Percentiles rank a stretch among this genome's conserved stretches.
Evolutionary conservation across 2,888 invertebrate genomes (phyloP).

Genomic region (Nephrotoma appendiculata): DNA sequence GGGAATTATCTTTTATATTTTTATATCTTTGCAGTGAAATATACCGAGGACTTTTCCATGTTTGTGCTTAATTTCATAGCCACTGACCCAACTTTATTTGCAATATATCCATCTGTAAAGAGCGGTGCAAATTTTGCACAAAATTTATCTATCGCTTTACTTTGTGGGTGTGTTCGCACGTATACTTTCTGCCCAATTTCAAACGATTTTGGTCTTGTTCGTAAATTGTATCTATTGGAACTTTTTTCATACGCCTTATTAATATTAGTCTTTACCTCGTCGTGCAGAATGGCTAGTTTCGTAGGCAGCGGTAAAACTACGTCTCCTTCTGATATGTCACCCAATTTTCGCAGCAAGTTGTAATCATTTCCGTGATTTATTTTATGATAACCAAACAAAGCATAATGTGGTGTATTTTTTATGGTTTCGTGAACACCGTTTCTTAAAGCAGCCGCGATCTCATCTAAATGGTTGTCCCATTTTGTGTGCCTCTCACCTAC

Average conservation of each 20-base stretch:
- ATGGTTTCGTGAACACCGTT: constrained; percentile 18
- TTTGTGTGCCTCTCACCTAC: constrained; percentile 12
- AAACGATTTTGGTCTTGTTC: background rate
- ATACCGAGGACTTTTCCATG: background rate
- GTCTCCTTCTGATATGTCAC: background rate
- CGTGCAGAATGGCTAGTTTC: background rate
- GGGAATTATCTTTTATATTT: background rate
- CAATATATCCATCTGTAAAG: background rate
- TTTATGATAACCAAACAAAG: constrained; percentile 15
- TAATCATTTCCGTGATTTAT: constrained; percentile 9
- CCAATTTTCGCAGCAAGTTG: background rate
- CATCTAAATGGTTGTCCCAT: constrained; percentile 17
- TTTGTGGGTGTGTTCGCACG: background rate
- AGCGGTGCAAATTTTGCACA: background rate
- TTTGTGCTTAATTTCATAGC: background rate
- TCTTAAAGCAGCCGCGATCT: constrained; percentile 18
- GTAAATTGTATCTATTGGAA: background rate
- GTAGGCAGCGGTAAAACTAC: background rate
- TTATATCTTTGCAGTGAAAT: background rate
- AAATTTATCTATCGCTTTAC: background rate
- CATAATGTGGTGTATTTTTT: constrained; percentile 15
- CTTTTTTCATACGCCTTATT: background rate
- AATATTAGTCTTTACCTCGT: background rate
- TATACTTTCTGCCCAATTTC: background rate
- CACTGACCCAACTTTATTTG: background rate